These are phyloP conservation scores for Drosophila subpulchrella DNA, from an alignment of 1,140 invertebrate species.

Conservation along the genomic window DNA sequence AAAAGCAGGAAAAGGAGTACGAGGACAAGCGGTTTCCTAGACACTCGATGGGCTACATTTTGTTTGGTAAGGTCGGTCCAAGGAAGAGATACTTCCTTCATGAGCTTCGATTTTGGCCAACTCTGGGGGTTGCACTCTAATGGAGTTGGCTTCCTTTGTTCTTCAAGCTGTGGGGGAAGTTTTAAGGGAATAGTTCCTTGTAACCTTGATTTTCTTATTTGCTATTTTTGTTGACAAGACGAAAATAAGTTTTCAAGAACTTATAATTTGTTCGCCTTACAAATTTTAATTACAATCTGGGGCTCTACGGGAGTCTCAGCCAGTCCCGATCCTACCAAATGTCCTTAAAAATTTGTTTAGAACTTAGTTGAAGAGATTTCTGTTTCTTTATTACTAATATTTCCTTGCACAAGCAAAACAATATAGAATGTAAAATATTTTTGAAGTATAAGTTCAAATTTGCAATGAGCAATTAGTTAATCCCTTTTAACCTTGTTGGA, in stretches of 20 bases:
- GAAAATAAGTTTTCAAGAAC: slow-evolving; percentile 1
- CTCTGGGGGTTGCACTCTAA: slow-evolving; percentile 33
- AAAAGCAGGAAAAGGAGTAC: slow-evolving; percentile 9
- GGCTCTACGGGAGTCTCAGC: too few species aligned
- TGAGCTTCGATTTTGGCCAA: slow-evolving; percentile 31
- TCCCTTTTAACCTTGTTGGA: background rate
- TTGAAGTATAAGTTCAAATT: too few species aligned
- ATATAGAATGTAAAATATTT: too few species aligned
- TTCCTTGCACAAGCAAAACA: too few species aligned
- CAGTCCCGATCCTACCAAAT: too few species aligned
- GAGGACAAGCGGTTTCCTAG: slow-evolving; percentile 37
- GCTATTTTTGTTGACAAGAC: background rate
- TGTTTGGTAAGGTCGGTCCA: slow-evolving; percentile 45
- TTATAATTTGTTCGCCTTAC: background rate
- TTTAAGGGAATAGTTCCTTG: slow-evolving; percentile 13
- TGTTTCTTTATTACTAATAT: too few species aligned
- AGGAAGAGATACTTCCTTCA: slow-evolving; percentile 39
- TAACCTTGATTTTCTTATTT: slow-evolving; percentile 45
- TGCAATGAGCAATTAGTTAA: background rate
- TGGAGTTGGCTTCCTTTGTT: slow-evolving; percentile 34
- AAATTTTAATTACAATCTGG: too few species aligned
- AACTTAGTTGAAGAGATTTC: too few species aligned
- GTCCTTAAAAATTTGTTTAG: background rate
- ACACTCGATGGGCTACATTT: slow-evolving; percentile 53
- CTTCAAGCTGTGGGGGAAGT: slow-evolving; percentile 17